Conservation (phyloP, 2,888 invertebrate genomes). For the Drosophila cracens region DNA sequence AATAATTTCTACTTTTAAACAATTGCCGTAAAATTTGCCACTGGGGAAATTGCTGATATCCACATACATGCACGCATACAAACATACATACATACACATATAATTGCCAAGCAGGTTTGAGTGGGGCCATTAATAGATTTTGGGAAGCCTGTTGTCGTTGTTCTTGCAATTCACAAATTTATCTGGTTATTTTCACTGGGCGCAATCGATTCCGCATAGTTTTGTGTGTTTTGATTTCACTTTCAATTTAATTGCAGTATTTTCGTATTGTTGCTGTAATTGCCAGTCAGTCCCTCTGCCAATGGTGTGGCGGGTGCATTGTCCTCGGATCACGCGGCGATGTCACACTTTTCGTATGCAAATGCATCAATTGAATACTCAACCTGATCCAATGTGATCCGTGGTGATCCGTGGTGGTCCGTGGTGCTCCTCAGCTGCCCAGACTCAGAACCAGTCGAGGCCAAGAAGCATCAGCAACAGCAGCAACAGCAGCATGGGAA, state of each 20-base stretch:
- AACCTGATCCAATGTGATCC: constrained; percentile 23
- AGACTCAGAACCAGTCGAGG: constrained; percentile 36
- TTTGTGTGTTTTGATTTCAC: constrained; percentile 75
- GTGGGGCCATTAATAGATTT: constrained; percentile 56
- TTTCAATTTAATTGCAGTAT: constrained; percentile 63
- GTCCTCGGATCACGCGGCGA: constrained; percentile 72
- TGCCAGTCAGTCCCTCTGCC: neutral
- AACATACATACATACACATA: neutral
- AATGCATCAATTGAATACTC: constrained; percentile 29
- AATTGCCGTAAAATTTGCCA: constrained; percentile 57
- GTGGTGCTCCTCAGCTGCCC: constrained; percentile 13
- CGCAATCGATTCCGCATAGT: constrained; percentile 83
- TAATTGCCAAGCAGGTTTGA: constrained; percentile 6
- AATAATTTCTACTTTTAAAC: constrained; percentile 65
- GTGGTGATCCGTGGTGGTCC: constrained; percentile 18
- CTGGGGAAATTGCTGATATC: constrained; percentile 8
- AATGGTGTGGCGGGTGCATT: constrained; percentile 54
- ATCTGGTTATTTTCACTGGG: constrained; percentile 54
- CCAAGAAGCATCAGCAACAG: neutral
- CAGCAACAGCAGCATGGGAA: constrained; percentile 52
- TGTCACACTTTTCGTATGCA: constrained; percentile 74
- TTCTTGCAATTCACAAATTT: constrained; percentile 71
- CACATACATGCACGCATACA: neutral
- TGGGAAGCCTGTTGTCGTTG: constrained; percentile 66
- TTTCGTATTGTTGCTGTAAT: neutral